Conservation (phyloP, 2,797 vertebrate genomes). For the Carapus acus region DNA sequence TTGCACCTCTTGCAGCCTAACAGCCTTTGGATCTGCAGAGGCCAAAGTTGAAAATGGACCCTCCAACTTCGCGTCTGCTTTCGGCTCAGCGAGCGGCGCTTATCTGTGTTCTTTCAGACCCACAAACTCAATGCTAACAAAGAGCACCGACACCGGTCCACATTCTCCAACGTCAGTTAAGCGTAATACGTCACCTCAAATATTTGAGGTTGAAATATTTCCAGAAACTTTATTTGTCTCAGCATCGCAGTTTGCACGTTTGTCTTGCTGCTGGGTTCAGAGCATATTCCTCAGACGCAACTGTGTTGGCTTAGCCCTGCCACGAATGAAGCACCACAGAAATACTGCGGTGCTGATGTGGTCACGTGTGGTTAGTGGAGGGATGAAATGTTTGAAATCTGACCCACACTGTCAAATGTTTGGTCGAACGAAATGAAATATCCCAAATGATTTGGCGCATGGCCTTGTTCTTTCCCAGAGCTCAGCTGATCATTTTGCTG, state of each 20-base stretch:
- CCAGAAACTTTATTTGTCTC: slow-evolving; percentile 1
- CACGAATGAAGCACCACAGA: too few species aligned
- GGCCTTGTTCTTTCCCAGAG: too few species aligned
- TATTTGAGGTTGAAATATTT: slow-evolving; percentile 1
- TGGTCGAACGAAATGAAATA: too few species aligned
- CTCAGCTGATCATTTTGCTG: slow-evolving; percentile 28
- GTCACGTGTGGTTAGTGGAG: too few species aligned
- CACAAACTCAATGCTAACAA: neutral
- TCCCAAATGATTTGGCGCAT: too few species aligned
- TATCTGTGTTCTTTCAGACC: too few species aligned
- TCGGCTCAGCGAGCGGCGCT: neutral
- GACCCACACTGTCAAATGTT: too few species aligned
- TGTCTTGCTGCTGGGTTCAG: neutral
- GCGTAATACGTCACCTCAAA: neutral
- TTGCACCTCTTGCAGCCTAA: too few species aligned
- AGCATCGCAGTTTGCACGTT: neutral
- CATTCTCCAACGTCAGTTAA: too few species aligned
- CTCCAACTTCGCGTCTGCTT: neutral
- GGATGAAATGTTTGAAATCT: too few species aligned
- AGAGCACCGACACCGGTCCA: neutral
- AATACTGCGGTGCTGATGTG: too few species aligned
- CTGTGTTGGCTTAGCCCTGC: neutral
- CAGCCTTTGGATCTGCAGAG: neutral
- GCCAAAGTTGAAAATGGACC: neutral
- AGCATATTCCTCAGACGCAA: neutral